Evolutionary conservation across 2,797 vertebrate species (phyloP).

Genomic region (Phoxinus dragarum): DNA sequence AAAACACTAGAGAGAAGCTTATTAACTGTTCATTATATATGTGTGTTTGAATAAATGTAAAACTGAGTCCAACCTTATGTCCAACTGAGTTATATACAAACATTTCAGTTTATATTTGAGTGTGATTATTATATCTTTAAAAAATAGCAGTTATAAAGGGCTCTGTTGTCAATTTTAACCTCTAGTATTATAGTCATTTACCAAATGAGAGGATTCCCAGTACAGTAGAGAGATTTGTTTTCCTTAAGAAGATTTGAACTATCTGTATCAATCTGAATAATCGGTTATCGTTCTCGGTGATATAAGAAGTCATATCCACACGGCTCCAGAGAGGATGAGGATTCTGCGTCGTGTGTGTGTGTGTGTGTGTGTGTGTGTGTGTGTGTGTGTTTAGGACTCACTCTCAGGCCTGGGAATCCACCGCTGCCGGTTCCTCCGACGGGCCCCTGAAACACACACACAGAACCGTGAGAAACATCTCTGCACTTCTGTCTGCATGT

Average conservation of each 20-base stretch:
- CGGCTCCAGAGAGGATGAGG: background rate
- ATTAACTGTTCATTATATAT: too few species aligned
- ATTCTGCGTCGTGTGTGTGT: background rate
- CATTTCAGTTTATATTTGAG: too few species aligned
- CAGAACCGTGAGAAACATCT: background rate
- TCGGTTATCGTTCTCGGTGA: background rate
- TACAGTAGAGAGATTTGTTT: background rate
- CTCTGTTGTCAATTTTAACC: background rate
- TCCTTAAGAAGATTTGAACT: too few species aligned
- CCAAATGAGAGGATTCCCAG: background rate
- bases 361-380: background rate
- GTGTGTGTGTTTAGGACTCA: conserved; percentile 76
- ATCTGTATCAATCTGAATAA: background rate
- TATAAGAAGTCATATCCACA: background rate
- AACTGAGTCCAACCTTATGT: too few species aligned
- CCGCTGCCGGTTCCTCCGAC: conserved; percentile 87
- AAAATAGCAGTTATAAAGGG: too few species aligned
- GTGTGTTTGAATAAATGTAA: too few species aligned
- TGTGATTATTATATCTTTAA: too few species aligned
- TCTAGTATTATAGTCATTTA: background rate
- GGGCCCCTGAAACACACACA: conserved; percentile 83
- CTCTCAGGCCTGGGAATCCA: conserved; percentile 94
- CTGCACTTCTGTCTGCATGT: background rate
- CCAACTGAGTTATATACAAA: too few species aligned
- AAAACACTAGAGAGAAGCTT: too few species aligned